A percentile compares a stretch with the other conserved stretches of the same genome.
Evolutionary conservation across 2,888 invertebrate genomes (phyloP).

Genomic region (Sthenelais limicola): DNA sequence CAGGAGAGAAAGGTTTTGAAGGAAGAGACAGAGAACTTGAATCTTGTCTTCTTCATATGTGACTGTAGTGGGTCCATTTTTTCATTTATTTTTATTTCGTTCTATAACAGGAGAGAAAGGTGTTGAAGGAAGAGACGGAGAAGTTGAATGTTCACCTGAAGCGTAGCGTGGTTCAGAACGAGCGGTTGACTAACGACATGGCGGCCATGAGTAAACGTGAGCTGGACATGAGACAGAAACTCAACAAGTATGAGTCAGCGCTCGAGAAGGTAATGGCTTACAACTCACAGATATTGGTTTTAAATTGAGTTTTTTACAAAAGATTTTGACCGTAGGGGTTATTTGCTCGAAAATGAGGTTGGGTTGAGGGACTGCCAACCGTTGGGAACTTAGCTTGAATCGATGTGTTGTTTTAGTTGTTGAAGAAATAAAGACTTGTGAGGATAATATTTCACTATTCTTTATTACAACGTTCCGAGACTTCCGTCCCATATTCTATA

Average conservation of each 20-base stretch:
- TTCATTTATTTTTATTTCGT: not conserved
- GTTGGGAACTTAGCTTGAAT: too few relatives aligned
- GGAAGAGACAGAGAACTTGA: not conserved
- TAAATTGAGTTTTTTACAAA: too few relatives aligned
- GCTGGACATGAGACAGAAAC: slow-evolving; percentile 54
- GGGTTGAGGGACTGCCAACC: too few relatives aligned
- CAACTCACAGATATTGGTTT: too few relatives aligned
- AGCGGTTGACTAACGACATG: slow-evolving; percentile 59
- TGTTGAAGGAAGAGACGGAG: slow-evolving; percentile 58
- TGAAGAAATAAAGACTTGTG: too few relatives aligned
- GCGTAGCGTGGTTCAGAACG: slow-evolving; percentile 58
- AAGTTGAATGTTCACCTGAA: slow-evolving; percentile 59
- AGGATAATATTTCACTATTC: too few relatives aligned
- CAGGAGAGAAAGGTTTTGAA: not conserved
- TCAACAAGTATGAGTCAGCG: slow-evolving; percentile 56
- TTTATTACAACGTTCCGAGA: too few relatives aligned
- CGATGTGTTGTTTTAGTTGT: too few relatives aligned
- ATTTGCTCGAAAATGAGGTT: too few relatives aligned
- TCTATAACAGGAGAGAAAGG: slow-evolving; percentile 56
- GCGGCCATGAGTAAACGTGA: slow-evolving; percentile 55
- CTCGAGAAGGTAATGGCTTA: slow-evolving; percentile 67
- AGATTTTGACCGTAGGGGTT: too few relatives aligned
- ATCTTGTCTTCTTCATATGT: not conserved
- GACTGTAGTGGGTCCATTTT: not conserved
- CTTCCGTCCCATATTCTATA: too few relatives aligned